Evolutionary conservation across 2,888 invertebrate genomes (phyloP), one percentile per base, ranked within the genome.

Genomic region (Chrysolina americana): DNA sequence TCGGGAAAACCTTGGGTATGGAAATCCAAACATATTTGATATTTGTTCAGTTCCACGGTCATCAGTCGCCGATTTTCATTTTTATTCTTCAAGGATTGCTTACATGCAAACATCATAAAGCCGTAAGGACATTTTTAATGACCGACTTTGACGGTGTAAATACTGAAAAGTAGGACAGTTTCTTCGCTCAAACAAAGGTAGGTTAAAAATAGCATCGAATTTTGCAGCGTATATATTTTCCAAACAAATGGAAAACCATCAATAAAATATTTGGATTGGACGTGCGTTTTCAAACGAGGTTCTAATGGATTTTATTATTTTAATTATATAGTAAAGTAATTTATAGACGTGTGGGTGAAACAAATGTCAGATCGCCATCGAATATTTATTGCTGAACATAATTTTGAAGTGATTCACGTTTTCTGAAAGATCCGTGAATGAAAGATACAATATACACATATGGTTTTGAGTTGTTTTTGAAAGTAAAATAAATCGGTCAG

Each of bases 61-160:
- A 47, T 47, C 13, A n/a, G 15, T 56, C 23, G 23, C 56, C 13
- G 23, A 13, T 56, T 56, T 56, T 56, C 56, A 56, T 19, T 56
- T 28, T 59, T 59, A 47, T 15, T 47, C 13, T 28, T 10, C 36
- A 59, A 59, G 36, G 59, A 36, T 59, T 28, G 28, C 28, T 59
- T n/a, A 23, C 36, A 59, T n/a, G 36, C 17, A n/a, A 59, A 59
- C 59, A 59, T 59, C 36, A 11, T 59, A 59, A 59, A 59, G 59
- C 36, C 28, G 36, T n/a, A 36, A 59, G 59, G 59, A 59, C 59
- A 59, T 23, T 3, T n/a, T 59, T 36, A 59, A 59, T 59, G 36
- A 59, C 9, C 15, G 15, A 36, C 28, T 28, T 23, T 59, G 59
- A 59, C 6, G 36, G 23, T n/a, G 59, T 28, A 59, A 28, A 59